phyloP scores from a whole-genome alignment of 2,888 invertebrate genomes.

The Conomelus anceps region DNA sequence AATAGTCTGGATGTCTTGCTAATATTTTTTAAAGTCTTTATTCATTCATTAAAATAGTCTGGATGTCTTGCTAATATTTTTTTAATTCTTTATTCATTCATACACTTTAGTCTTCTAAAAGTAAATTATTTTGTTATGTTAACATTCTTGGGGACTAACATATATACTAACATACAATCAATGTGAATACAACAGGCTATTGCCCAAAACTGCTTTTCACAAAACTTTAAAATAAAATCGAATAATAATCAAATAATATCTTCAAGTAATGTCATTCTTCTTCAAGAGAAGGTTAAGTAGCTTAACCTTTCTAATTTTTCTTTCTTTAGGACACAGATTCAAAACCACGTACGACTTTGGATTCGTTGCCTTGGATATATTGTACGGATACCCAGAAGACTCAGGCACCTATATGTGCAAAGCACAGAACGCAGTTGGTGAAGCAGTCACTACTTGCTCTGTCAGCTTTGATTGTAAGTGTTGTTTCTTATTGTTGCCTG shows the following conservation, averaged over 20 bases:
- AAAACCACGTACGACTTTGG: slow-evolving; percentile 97
- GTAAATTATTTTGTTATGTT: neutral
- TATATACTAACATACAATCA: no score
- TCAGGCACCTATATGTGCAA: slow-evolving; percentile 95
- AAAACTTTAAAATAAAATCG: no score
- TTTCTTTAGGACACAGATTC: slow-evolving; percentile 70
- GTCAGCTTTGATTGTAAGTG: slow-evolving; percentile 75
- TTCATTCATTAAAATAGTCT: no score
- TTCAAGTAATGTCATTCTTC: neutral
- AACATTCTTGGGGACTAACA: no score
- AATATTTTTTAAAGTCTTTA: no score
- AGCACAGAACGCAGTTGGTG: slow-evolving; percentile 90
- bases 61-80: no score
- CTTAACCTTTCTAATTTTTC: neutral
- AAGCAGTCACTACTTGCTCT: slow-evolving; percentile 88
- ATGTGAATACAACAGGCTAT: no score
- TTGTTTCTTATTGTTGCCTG: neutral
- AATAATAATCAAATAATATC: neutral
- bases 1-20: no score
- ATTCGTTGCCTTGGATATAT: slow-evolving; percentile 90
- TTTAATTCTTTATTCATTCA: neutral
- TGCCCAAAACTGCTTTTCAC: no score
- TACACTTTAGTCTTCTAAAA: neutral
- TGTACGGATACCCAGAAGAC: slow-evolving; percentile 95
- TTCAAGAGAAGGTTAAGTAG: neutral